Evolutionary conservation across 2,797 vertebrate genomes (phyloP).

Genomic region (Bothrops alternatus): DNA sequence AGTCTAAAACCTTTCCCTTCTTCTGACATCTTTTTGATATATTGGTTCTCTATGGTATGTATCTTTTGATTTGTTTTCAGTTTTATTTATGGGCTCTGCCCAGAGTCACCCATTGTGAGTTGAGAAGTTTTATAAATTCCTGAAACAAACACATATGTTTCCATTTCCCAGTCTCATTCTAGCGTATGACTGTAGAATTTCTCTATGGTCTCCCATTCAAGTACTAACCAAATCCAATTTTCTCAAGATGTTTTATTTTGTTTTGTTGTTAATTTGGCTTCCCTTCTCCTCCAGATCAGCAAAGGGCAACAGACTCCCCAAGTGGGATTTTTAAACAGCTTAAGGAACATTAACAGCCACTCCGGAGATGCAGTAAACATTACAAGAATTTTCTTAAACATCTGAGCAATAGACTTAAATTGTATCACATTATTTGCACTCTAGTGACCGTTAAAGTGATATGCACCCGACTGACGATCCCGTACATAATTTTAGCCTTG

Average conservation of each 20-base stretch:
- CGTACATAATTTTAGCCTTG: neutral
- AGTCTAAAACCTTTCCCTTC: neutral
- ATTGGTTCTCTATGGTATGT: neutral
- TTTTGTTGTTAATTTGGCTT: neutral
- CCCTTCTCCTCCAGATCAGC: neutral
- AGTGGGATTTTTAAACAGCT: neutral
- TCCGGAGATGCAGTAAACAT: neutral
- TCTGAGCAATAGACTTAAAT: neutral
- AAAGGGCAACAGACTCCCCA: neutral
- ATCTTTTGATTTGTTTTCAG: neutral
- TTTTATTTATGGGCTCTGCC: neutral
- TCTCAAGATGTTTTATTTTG: neutral
- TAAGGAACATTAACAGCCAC: neutral
- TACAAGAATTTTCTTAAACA: neutral
- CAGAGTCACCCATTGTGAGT: neutral
- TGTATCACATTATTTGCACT: neutral
- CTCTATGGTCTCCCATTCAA: neutral
- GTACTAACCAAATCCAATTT: neutral
- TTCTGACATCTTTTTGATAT: neutral
- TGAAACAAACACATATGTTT: neutral
- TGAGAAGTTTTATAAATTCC: neutral
- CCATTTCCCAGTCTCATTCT: neutral
- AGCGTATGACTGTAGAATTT: neutral
- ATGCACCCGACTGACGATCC: neutral
- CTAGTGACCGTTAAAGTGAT: neutral